Evolutionary conservation across 2,797 vertebrate species (phyloP).

Genomic region (Okamejei kenojei): DNA sequence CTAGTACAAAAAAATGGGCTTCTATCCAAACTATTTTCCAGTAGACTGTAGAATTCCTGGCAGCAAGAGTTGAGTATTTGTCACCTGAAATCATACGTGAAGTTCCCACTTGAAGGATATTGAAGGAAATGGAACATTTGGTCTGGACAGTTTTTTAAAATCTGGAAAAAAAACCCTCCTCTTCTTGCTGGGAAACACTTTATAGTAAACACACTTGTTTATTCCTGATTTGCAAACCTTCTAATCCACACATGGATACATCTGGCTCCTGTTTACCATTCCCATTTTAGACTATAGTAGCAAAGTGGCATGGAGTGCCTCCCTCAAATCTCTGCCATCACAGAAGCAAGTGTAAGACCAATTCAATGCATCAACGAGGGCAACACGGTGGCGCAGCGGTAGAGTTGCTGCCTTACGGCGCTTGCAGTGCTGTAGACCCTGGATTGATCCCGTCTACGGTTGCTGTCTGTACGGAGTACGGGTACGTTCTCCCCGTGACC

Average conservation of each 20-base stretch:
- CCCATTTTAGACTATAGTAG: too few relatives aligned
- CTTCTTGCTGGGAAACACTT: neutral
- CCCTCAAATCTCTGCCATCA: too few relatives aligned
- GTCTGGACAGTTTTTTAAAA: neutral
- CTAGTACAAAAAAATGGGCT: neutral
- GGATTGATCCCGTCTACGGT: too few relatives aligned
- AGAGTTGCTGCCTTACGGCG: too few relatives aligned
- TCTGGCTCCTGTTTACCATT: neutral
- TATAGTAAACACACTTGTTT: neutral
- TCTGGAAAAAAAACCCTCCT: neutral
- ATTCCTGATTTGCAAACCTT: neutral
- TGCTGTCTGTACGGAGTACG: too few relatives aligned
- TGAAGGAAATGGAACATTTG: slow-evolving; percentile 24
- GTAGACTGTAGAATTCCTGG: neutral
- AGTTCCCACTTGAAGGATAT: neutral
- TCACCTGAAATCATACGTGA: neutral
- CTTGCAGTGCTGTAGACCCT: too few relatives aligned
- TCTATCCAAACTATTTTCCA: neutral
- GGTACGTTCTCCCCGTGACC: too few relatives aligned
- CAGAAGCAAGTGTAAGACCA: too few relatives aligned
- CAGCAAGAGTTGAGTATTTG: neutral
- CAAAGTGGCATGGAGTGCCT: too few relatives aligned
- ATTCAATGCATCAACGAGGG: too few relatives aligned
- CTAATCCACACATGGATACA: neutral
- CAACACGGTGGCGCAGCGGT: too few relatives aligned